These are phyloP conservation scores for Anoplopoma fimbria DNA, from an alignment of 2,113 vertebrate genomes.

Conservation along the genomic window DNA sequence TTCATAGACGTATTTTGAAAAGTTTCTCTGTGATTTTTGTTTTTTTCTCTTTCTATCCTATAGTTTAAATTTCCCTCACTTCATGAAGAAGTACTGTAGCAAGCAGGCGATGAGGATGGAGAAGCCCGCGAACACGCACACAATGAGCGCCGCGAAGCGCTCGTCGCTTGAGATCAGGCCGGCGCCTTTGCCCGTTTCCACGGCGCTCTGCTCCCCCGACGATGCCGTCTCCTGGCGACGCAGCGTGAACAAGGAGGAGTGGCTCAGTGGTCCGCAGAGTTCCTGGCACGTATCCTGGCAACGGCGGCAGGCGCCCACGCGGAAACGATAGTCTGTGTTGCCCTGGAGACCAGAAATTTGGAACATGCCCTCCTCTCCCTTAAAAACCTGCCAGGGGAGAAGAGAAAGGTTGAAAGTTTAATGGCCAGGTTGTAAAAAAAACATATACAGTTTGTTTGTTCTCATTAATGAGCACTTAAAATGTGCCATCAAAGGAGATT, in stretches of 20 bases:
- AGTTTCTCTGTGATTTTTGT: slow-evolving; percentile 66
- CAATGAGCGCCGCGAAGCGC: slow-evolving; percentile 95
- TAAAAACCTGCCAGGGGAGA: slow-evolving; percentile 88
- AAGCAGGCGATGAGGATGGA: slow-evolving; percentile 97
- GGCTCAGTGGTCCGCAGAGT: slow-evolving; percentile 95
- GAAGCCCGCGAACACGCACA: slow-evolving; percentile 91
- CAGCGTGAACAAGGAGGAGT: slow-evolving; percentile 89
- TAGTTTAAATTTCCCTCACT: slow-evolving; percentile 86
- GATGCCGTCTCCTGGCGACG: slow-evolving; percentile 85
- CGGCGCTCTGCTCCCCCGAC: slow-evolving; percentile 81
- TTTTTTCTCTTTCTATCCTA: slow-evolving; percentile 81
- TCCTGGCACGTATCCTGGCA: slow-evolving; percentile 94
- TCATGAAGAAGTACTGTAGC: slow-evolving; percentile 98
- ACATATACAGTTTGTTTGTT: not conserved
- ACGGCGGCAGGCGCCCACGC: slow-evolving; percentile 94
- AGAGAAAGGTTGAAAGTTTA: slow-evolving; percentile 7
- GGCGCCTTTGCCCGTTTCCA: slow-evolving; percentile 82
- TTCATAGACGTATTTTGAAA: slow-evolving; percentile 58
- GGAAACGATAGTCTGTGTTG: slow-evolving; percentile 97
- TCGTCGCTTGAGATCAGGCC: slow-evolving; percentile 92
- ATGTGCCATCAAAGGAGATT: not conserved
- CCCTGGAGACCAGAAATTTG: slow-evolving; percentile 94
- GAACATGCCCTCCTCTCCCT: slow-evolving; percentile 94
- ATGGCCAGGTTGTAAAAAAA: not conserved
- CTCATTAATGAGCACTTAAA: no score